These are phyloP conservation scores for Xenopus laevis DNA, from an alignment of 2,113 vertebrate species.

Conservation along the genomic window DNA sequence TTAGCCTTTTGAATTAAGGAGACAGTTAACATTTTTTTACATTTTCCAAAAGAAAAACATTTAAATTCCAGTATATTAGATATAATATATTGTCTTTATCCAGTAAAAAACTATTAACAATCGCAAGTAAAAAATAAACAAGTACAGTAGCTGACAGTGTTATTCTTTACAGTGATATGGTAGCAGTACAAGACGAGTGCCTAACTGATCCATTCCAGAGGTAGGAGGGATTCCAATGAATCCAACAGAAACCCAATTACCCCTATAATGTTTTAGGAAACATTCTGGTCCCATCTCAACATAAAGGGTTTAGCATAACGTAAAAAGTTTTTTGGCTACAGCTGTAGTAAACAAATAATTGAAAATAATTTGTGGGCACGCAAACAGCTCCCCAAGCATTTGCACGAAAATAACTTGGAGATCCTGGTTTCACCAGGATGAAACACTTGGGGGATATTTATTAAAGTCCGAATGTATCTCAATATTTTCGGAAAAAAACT, in stretches of 20 bases:
- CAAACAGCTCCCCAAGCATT: neutral
- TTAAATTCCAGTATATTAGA: conserved; percentile 61
- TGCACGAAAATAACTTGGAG: too few species aligned
- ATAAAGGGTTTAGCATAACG: conserved; percentile 56
- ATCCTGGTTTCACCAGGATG: too few species aligned
- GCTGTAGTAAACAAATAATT: conserved; percentile 59
- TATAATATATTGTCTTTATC: conserved; percentile 64
- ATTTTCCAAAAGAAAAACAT: conserved; percentile 48
- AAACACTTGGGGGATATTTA: too few species aligned
- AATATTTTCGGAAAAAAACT: too few species aligned
- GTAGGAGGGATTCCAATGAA: neutral
- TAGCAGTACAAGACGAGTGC: conserved; percentile 64
- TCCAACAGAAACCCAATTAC: neutral
- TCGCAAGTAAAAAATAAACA: conserved; percentile 68
- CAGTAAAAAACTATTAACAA: conserved; percentile 59
- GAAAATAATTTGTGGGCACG: conserved; percentile 43
- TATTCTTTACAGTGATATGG: conserved; percentile 66
- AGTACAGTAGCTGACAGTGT: conserved; percentile 60
- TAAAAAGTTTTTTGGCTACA: conserved; percentile 64
- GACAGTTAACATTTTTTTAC: conserved; percentile 5
- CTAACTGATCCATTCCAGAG: conserved; percentile 49
- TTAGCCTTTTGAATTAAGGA: conserved; percentile 8
- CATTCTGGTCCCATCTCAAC: conserved; percentile 60
- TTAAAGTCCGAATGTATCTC: too few species aligned
- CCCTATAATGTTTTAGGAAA: conserved; percentile 39